Conservation (phyloP, 2,797 vertebrate species). For the Macropus fuliginosus region DNA sequence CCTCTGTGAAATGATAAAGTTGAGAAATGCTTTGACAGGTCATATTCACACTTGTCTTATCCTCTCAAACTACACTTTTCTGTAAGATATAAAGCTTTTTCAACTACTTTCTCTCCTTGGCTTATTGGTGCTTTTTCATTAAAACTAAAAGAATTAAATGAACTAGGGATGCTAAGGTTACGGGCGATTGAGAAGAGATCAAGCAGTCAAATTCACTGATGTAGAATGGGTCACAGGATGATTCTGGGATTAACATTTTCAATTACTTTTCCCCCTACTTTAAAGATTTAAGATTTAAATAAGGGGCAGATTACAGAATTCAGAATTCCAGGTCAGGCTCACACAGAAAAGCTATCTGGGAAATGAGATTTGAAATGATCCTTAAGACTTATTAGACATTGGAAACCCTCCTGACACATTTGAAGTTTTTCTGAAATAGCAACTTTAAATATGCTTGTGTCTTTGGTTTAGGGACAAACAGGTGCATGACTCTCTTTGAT, state of each 20-base stretch:
- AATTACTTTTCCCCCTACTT: slow-evolving; percentile 8
- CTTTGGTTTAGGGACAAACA: neutral
- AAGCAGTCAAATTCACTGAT: slow-evolving; percentile 68
- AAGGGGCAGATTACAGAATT: slow-evolving; percentile 44
- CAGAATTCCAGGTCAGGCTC: slow-evolving; percentile 64
- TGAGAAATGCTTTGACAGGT: slow-evolving; percentile 65
- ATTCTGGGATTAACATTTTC: slow-evolving; percentile 75
- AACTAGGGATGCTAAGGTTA: slow-evolving; percentile 76
- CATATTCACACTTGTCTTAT: slow-evolving; percentile 61
- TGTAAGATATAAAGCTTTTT: slow-evolving; percentile 76
- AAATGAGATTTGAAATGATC: slow-evolving; percentile 69
- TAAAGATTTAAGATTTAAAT: slow-evolving; percentile 76
- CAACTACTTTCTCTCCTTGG: slow-evolving; percentile 79
- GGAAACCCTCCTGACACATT: slow-evolving; percentile 41
- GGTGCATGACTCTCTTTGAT: neutral
- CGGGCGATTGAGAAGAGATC: slow-evolving; percentile 75
- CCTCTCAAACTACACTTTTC: slow-evolving; percentile 62
- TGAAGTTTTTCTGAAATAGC: slow-evolving; percentile 26
- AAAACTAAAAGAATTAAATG: slow-evolving; percentile 84
- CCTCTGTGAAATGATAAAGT: slow-evolving; percentile 16
- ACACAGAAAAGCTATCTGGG: slow-evolving; percentile 11
- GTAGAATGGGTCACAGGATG: slow-evolving; percentile 68
- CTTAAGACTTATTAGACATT: slow-evolving; percentile 42
- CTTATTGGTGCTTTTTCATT: slow-evolving; percentile 83
- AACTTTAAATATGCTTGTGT: neutral